phyloP scores from a whole-genome alignment of 2,797 vertebrate genomes.

The Lacerta agilis region DNA sequence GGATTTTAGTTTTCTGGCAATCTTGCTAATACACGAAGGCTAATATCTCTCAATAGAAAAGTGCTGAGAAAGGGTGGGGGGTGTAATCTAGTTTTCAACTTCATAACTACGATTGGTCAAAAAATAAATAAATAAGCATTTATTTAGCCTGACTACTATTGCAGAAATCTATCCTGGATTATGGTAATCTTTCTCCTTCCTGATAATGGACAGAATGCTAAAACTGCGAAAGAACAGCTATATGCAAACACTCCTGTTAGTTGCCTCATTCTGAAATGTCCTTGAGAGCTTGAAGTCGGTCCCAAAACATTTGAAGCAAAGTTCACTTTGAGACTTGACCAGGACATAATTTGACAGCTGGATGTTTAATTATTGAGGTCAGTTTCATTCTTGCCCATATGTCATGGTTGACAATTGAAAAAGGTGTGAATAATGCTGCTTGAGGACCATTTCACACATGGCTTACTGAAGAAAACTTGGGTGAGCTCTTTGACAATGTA shows the following conservation, averaged over 20 bases:
- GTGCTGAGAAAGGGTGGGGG: neutral
- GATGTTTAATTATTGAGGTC: neutral
- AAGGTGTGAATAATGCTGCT: too few species aligned
- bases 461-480: neutral
- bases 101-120: slow-evolving; percentile 39
- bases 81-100: slow-evolving; percentile 12
- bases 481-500: neutral
- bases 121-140: neutral
- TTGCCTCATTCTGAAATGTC: slow-evolving; percentile 54
- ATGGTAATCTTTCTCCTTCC: slow-evolving; percentile 28
- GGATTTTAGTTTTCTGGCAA: neutral
- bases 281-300: slow-evolving; percentile 13
- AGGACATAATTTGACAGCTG: neutral
- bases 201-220: slow-evolving; percentile 45
- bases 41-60: slow-evolving; percentile 1
- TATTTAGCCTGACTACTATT: slow-evolving; percentile 39
- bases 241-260: slow-evolving; percentile 52
- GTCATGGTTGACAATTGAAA: too few species aligned
- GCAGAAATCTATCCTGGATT: slow-evolving; percentile 31
- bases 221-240: slow-evolving; percentile 41
- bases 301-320: neutral
- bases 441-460: too few species aligned
- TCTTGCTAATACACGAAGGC: neutral
- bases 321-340: neutral
- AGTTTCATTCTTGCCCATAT: neutral